A percentile compares a stretch with the other conserved stretches of the same genome.
Evolutionary conservation across 2,113 vertebrate species (phyloP).

Genomic region (Melanocharis versteri): DNA sequence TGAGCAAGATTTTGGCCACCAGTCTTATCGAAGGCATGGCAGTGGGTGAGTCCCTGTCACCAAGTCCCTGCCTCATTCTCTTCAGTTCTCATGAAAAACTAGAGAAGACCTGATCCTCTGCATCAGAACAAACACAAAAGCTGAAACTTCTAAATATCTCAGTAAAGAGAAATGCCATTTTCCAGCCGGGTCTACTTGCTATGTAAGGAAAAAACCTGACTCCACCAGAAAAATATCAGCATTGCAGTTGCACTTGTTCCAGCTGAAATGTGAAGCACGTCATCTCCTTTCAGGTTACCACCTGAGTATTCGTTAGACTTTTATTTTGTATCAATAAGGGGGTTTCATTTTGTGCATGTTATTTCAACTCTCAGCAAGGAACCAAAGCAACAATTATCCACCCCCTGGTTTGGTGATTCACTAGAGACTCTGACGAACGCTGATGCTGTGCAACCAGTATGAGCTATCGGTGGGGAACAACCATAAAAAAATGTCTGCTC

Average conservation of each 20-base stretch:
- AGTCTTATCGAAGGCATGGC: neutral
- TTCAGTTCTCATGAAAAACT: neutral
- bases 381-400: neutral
- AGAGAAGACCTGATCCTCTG: neutral
- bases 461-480: neutral
- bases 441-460: neutral
- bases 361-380: neutral
- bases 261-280: neutral
- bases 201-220: neutral
- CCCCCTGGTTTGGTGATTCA: neutral
- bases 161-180: neutral
- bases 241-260: neutral
- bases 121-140: neutral
- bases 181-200: neutral
- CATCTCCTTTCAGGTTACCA: neutral
- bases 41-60: neutral
- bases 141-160: neutral
- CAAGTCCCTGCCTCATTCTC: neutral
- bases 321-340: neutral
- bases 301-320: neutral
- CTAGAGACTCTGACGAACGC: rapidly evolving
- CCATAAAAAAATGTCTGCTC: neutral
- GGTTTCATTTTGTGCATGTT: neutral
- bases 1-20: neutral
- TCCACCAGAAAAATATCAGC: neutral